Evolutionary conservation across 1,140 invertebrate species (phyloP), one percentile per base, ranked within the genome.

Genomic region (Euwallacea fornicatus): DNA sequence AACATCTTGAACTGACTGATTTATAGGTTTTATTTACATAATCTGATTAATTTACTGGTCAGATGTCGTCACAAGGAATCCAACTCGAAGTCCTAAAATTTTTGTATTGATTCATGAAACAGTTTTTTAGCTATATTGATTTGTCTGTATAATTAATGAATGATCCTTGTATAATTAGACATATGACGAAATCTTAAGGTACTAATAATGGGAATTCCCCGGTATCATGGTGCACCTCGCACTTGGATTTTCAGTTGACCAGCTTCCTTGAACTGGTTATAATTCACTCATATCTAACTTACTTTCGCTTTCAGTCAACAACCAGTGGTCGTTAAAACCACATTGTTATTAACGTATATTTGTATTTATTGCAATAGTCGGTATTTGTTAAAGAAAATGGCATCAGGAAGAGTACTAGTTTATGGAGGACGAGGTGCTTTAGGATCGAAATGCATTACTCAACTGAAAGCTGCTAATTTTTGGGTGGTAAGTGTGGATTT

Each of bases 401-500:
- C 74, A 56, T 62, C 69, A 72, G 89, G 90, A 79, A 88, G 90
- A 81, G 90, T 97, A 66, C 82, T 98, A 59, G 87, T 98, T 76
- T 98, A 98, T 80, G 97, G 97, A 68, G 97, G 97, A 7, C 91
- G 91, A 81, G 97, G 97, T 71, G 97, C 97, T 47, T 84, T 99
- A 15, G 97, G 97, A 13, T 89, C 90, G 3, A 88, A 88, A 64
- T 92, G 94, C 78, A 90, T 98, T 0, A 87, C 89, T 7, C 88
- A 92, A 80, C 97, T 98, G 76, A 98, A 98, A 84, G 85, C 88
- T 7, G 90, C 95, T 75, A 93, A 95, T 80, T 98, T 89, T 87
- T 98, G 96, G 96, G 96, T 98, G 66, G 93, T 92, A 7, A 96
- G 90, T 72, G 92, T 99, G 80, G 98, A 99, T 84, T 84, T 98